phyloP scores from a whole-genome alignment of 2,797 vertebrate species.

The Tauraco hartlaubi region DNA sequence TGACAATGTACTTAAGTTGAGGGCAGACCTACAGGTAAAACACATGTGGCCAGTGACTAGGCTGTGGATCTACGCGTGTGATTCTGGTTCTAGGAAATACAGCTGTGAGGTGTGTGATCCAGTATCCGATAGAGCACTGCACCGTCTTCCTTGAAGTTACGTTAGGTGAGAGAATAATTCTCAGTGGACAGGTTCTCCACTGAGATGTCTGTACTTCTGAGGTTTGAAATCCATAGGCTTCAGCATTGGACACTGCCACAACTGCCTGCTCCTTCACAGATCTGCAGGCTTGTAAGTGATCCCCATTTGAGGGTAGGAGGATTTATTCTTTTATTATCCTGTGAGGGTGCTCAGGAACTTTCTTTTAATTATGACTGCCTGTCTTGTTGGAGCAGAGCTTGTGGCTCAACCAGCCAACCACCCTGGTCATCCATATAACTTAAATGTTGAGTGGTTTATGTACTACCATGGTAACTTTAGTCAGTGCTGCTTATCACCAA shows the following conservation, averaged over 20 bases:
- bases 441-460: neutral
- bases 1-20: accelerated
- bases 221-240: neutral
- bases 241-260: accelerated
- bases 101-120: neutral
- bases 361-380: neutral
- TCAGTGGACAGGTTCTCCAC: neutral
- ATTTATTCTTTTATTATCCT: neutral
- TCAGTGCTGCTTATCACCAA: neutral
- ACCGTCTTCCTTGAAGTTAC: neutral
- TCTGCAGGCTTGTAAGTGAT: neutral
- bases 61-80: accelerated
- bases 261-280: neutral
- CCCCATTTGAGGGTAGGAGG: neutral
- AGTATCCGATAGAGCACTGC: neutral
- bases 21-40: neutral
- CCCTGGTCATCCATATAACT: neutral
- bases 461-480: neutral
- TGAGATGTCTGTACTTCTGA: neutral
- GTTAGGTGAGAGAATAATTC: neutral
- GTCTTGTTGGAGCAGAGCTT: neutral
- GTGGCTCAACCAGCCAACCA: neutral
- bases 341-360: neutral
- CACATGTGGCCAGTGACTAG: too few relatives aligned
- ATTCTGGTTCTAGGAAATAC: neutral